Conservation (phyloP, 2,113 vertebrate genomes). For the Equus quagga region DNA sequence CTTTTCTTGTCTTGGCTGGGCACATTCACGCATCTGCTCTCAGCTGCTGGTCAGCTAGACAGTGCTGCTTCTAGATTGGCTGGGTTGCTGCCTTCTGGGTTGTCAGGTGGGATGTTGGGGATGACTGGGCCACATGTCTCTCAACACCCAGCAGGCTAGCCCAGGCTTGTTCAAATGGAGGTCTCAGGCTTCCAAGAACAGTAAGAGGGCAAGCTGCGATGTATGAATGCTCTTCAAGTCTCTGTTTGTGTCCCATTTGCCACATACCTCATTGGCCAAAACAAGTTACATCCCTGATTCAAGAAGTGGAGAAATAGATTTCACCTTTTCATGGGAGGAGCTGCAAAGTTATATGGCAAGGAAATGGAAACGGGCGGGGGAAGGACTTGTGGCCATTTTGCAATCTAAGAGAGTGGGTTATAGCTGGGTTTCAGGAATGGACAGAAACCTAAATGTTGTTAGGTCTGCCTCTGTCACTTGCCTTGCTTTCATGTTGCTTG, state of each 20-base stretch:
- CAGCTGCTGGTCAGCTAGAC: background rate
- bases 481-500: background rate
- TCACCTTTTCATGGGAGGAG: background rate
- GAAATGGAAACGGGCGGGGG: background rate
- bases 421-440: background rate
- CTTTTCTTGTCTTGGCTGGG: conserved; percentile 2
- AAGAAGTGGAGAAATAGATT: background rate
- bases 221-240: background rate
- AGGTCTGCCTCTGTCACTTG: background rate
- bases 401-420: background rate
- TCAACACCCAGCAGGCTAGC: background rate
- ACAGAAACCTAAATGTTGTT: background rate
- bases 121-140: background rate
- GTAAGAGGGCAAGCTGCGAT: background rate
- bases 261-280: background rate
- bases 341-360: background rate
- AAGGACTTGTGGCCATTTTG: background rate
- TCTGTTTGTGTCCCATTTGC: background rate
- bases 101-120: background rate
- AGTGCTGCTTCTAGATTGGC: background rate
- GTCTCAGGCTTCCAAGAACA: background rate
- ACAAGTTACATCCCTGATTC: background rate
- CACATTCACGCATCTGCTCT: conserved; percentile 44
- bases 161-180: background rate
- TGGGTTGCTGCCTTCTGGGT: too few species aligned